These are phyloP conservation scores for Moxostoma hubbsi DNA, from an alignment of 2,797 vertebrate genomes.

Conservation along the genomic window DNA sequence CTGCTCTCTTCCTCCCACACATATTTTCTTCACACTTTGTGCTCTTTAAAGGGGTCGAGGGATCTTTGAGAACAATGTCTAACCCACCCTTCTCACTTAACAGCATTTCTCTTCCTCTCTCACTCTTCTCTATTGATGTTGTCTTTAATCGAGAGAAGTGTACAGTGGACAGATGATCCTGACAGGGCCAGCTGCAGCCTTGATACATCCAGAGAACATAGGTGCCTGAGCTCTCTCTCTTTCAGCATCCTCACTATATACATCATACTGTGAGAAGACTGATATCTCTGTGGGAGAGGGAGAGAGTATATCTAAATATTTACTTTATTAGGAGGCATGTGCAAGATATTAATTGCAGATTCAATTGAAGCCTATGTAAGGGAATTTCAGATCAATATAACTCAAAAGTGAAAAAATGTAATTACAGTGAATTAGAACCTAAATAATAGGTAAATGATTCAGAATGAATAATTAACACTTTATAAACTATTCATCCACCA, in stretches of 20 bases:
- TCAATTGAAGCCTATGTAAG: neutral
- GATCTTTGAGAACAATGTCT: neutral
- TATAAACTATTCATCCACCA: no score
- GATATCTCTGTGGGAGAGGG: neutral
- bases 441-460: no score
- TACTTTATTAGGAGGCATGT: neutral
- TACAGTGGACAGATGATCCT: constrained; percentile 25
- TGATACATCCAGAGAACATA: constrained; percentile 27
- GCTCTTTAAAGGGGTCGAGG: constrained; percentile 18
- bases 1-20: neutral
- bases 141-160: neutral
- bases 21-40: constrained; percentile 4
- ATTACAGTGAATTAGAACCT: no score
- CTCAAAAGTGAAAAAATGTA: no score
- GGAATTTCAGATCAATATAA: no score
- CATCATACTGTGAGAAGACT: constrained; percentile 7
- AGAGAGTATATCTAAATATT: neutral
- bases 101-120: constrained; percentile 12
- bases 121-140: constrained; percentile 32
- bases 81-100: neutral
- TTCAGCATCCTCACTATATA: neutral
- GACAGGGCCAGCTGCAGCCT: constrained; percentile 38
- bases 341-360: neutral
- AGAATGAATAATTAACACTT: no score
- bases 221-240: neutral